A percentile compares a stretch with the other conserved stretches of the same genome.
phyloP scores from a whole-genome alignment of 2,113 vertebrate genomes.

The Ameiurus melas region DNA sequence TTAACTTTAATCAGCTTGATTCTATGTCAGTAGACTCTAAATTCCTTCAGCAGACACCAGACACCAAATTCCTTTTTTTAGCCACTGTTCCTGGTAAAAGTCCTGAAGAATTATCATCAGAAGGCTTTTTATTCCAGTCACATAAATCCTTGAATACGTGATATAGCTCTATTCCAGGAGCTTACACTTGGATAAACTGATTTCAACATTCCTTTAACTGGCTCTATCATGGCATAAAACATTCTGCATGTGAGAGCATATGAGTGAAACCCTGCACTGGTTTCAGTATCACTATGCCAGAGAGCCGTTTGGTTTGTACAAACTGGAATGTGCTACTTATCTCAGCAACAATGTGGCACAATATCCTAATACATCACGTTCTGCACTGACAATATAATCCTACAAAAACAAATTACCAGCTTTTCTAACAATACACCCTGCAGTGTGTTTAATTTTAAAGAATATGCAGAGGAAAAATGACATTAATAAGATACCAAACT shows the following conservation, averaged over 20 bases:
- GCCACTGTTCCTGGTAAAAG: not conserved
- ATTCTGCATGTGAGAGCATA: not conserved
- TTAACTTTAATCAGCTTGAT: not conserved
- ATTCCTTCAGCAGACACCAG: not conserved
- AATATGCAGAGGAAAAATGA: not conserved
- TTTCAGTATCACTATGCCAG: not conserved
- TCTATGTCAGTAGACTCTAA: not conserved
- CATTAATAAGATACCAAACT: not conserved
- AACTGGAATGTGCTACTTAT: conserved; percentile 20
- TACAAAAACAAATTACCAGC: not conserved
- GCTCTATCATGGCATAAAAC: not conserved
- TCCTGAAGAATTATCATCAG: conserved; percentile 7
- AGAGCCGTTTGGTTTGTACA: conserved; percentile 10
- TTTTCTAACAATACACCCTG: conserved; percentile 7
- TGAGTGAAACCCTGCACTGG: not conserved
- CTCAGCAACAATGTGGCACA: not conserved
- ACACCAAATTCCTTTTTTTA: not conserved
- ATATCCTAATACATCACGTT: conserved; percentile 7
- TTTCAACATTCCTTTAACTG: conserved; percentile 13
- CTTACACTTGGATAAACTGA: conserved; percentile 14
- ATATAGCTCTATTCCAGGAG: conserved; percentile 2
- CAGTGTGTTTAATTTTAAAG: not conserved
- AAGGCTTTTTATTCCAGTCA: not conserved
- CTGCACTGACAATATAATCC: not conserved
- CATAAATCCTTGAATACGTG: conserved; percentile 1